Conservation (phyloP, 2,888 invertebrate species). For the Epistrophella euchroma region DNA sequence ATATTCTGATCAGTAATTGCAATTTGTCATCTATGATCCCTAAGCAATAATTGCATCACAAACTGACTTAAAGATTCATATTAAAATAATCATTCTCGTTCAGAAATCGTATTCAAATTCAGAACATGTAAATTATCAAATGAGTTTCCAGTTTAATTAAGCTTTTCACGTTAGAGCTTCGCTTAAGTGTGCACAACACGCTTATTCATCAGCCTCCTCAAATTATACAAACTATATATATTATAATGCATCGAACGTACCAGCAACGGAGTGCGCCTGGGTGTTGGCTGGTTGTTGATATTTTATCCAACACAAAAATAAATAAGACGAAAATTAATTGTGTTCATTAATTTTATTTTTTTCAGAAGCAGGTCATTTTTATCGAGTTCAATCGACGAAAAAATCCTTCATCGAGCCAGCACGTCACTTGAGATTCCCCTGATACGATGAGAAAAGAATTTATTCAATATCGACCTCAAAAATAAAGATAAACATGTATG, state of each 20-base stretch:
- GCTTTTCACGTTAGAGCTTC: constrained; percentile 58
- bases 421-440: constrained; percentile 40
- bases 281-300: constrained; percentile 26
- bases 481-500: too few species aligned
- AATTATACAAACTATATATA: too few species aligned
- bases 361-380: constrained; percentile 51
- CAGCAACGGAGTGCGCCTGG: not conserved
- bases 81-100: constrained; percentile 8
- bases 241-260: too few species aligned
- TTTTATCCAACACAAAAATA: not conserved
- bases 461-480: constrained; percentile 21
- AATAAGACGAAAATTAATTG: constrained; percentile 13
- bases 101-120: constrained; percentile 42
- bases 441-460: constrained; percentile 1
- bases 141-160: constrained; percentile 67
- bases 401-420: constrained; percentile 49
- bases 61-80: not conserved
- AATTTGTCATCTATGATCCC: constrained; percentile 1
- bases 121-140: constrained; percentile 65
- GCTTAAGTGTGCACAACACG: constrained; percentile 43
- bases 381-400: constrained; percentile 35
- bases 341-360: constrained; percentile 30
- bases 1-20: constrained; percentile 22
- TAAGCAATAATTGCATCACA: not conserved
- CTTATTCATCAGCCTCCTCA: constrained; percentile 3